Conservation (phyloP, 2,888 invertebrate species). For the Eurytoma californica region DNA sequence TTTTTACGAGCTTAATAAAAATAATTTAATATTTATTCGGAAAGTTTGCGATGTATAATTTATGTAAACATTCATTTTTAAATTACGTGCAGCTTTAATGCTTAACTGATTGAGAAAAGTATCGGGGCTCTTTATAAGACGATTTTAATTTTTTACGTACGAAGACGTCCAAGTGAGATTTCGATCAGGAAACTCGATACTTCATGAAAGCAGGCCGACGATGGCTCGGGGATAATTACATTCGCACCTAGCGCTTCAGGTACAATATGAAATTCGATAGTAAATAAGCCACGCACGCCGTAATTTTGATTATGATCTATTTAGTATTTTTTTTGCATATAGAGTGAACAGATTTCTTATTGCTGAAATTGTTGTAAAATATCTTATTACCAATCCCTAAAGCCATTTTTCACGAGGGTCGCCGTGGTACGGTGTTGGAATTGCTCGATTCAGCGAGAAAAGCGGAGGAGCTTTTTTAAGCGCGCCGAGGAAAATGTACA, state of each 20-base stretch:
- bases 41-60: not conserved
- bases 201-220: constrained; percentile 41
- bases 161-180: constrained; percentile 52
- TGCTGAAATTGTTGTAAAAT: constrained; percentile 4
- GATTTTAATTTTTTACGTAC: constrained; percentile 18
- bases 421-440: not conserved
- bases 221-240: constrained; percentile 46
- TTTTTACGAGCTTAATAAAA: not conserved
- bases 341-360: not conserved
- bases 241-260: constrained; percentile 40
- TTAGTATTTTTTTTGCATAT: constrained; percentile 18
- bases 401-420: constrained; percentile 4
- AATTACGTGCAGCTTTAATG: too few relatives aligned
- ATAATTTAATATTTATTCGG: not conserved
- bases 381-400: constrained; percentile 28
- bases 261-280: constrained; percentile 41
- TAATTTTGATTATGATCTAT: constrained; percentile 40
- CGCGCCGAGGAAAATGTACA: constrained; percentile 23
- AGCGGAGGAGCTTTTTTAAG: not conserved
- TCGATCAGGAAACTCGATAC: constrained; percentile 45
- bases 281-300: constrained; percentile 43
- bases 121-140: not conserved
- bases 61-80: constrained; percentile 33
- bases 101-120: not conserved
- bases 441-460: not conserved